phyloP scores from a whole-genome alignment of 2,797 vertebrate species.

The Mormyrops boulengeri region DNA sequence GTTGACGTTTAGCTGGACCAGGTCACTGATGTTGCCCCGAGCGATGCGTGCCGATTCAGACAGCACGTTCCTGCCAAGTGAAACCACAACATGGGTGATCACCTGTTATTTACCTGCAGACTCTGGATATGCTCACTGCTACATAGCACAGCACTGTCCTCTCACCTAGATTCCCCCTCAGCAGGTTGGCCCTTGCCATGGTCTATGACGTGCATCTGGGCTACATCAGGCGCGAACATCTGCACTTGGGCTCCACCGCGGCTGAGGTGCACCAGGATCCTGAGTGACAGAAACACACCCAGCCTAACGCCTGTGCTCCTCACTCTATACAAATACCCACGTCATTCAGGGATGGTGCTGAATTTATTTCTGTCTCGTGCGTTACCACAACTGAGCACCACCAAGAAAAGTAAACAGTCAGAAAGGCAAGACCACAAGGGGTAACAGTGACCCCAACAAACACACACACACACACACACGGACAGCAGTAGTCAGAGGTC shows the following conservation, averaged over 20 bases:
- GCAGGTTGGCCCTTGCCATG: slow-evolving; percentile 69
- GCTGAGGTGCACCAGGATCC: slow-evolving; percentile 78
- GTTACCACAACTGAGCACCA: background rate
- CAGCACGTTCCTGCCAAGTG: slow-evolving; percentile 65
- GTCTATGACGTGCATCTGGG: slow-evolving; percentile 78
- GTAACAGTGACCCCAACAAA: background rate
- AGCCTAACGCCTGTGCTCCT: background rate
- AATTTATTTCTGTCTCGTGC: background rate
- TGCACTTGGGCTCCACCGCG: slow-evolving; percentile 68
- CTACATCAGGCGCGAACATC: slow-evolving; percentile 73
- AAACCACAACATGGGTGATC: background rate
- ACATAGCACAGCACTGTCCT: background rate
- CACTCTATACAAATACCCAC: background rate
- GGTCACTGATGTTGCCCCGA: slow-evolving; percentile 66
- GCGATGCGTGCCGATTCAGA: slow-evolving; percentile 75
- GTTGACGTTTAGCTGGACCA: slow-evolving; percentile 56
- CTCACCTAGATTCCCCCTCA: slow-evolving; percentile 64
- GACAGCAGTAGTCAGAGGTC: background rate
- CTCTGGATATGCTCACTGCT: background rate
- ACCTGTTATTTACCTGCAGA: background rate
- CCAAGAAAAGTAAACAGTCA: background rate
- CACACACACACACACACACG: background rate
- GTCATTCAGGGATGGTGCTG: background rate
- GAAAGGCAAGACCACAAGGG: background rate
- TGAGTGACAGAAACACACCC: slow-evolving; percentile 30